phyloP scores from a whole-genome alignment of 2,113 vertebrate genomes.

The Pelmatolapia mariae region DNA sequence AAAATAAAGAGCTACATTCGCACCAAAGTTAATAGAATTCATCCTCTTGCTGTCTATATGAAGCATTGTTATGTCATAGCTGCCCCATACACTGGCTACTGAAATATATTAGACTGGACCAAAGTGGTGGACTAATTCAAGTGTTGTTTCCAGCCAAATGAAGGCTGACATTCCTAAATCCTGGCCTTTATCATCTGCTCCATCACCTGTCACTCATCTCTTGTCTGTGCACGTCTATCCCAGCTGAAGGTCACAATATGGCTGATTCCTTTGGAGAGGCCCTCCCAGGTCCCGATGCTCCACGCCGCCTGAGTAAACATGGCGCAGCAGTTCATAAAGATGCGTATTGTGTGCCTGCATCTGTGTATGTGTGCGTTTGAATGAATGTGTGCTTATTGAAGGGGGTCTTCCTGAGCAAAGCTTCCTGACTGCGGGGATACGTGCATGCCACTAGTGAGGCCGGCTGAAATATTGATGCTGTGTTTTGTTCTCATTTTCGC shows the following conservation, averaged over 20 bases:
- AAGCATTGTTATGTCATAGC: background rate
- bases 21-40: background rate
- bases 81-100: background rate
- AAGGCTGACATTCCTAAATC: background rate
- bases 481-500: conserved; percentile 54
- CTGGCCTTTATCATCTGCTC: conserved; percentile 14
- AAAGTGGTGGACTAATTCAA: background rate
- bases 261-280: conserved; percentile 27
- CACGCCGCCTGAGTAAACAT: conserved; percentile 40
- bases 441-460: conserved; percentile 6
- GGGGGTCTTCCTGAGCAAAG: conserved; percentile 22
- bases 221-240: background rate
- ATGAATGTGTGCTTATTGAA: background rate
- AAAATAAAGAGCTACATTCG: background rate
- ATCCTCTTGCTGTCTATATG: background rate
- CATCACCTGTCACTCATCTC: conserved; percentile 43
- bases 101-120: background rate
- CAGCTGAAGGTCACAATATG: conserved; percentile 55
- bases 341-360: conserved; percentile 23
- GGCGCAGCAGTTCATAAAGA: conserved; percentile 49
- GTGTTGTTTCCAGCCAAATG: background rate
- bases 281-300: background rate
- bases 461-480: conserved; percentile 62
- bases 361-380: conserved; percentile 21
- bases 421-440: conserved; percentile 30